Evolutionary conservation across 2,888 invertebrate species (phyloP).

Genomic region (Scaptomyza cyrtandrae): DNA sequence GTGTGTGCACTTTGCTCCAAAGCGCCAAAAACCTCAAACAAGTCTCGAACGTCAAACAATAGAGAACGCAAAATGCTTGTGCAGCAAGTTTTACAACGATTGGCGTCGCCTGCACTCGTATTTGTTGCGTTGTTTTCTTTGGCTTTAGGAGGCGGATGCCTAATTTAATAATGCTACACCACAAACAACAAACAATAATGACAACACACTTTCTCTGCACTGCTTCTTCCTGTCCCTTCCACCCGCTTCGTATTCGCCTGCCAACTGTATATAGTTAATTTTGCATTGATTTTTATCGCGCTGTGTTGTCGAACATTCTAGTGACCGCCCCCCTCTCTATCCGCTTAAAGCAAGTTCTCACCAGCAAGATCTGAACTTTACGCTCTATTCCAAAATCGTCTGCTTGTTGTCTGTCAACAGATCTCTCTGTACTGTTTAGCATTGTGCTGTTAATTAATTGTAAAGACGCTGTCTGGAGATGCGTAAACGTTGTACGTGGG

Average conservation of each 20-base stretch:
- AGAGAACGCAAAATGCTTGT: conserved; percentile 43
- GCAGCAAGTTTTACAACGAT: conserved; percentile 28
- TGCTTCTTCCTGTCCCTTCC: conserved; percentile 11
- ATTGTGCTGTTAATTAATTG: conserved; percentile 58
- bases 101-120: conserved; percentile 27
- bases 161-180: conserved; percentile 69
- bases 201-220: conserved; percentile 58
- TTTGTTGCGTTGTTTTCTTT: conserved; percentile 21
- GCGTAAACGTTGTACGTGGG: conserved; percentile 3
- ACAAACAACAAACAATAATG: conserved; percentile 29
- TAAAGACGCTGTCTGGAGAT: conserved; percentile 9
- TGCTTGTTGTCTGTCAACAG: conserved; percentile 6
- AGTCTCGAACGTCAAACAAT: conserved; percentile 42
- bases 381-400: conserved; percentile 9
- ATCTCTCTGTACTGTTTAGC: conserved; percentile 44
- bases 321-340: conserved; percentile 12
- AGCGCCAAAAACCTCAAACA: conserved; percentile 56
- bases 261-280: conserved; percentile 53
- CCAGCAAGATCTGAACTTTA: conserved; percentile 25
- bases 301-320: conserved; percentile 14
- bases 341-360: conserved; percentile 36
- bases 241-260: conserved; percentile 2
- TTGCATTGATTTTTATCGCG: conserved; percentile 71
- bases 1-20: conserved; percentile 65
- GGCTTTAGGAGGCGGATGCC: conserved; percentile 19